phyloP scores from a whole-genome alignment of 2,113 vertebrate genomes.

The Pseudorasbora parva region DNA sequence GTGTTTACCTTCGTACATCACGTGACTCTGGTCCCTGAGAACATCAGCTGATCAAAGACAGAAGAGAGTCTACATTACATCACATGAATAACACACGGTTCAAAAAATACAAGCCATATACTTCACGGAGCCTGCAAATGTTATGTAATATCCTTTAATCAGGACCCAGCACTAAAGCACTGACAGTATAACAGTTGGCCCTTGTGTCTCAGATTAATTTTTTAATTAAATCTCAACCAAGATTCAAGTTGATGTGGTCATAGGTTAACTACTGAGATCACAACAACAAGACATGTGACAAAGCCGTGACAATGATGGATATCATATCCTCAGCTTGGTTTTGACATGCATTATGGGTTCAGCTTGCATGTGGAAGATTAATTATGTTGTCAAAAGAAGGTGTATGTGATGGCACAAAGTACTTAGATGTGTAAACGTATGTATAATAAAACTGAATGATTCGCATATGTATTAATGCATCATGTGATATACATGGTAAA shows the following conservation, averaged over 20 bases:
- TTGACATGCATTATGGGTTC: not conserved
- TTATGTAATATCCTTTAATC: not conserved
- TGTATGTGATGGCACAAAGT: not conserved
- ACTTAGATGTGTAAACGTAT: not conserved
- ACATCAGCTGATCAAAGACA: conserved; percentile 94
- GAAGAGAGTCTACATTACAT: conserved; percentile 44
- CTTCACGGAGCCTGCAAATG: not conserved
- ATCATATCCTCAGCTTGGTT: not conserved
- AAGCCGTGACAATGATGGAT: not conserved
- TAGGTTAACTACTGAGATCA: not conserved
- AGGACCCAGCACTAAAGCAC: too few relatives aligned
- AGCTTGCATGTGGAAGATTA: not conserved
- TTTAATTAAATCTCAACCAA: not conserved
- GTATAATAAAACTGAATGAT: not conserved
- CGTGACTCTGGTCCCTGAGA: conserved; percentile 99
- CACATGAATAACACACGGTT: conserved; percentile 5
- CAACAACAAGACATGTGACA: not conserved
- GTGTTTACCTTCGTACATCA: conserved; percentile 99
- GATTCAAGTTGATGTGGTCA: not conserved
- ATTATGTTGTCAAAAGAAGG: too few relatives aligned
- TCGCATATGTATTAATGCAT: not conserved
- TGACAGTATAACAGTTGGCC: not conserved
- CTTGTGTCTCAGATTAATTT: conserved; percentile 6
- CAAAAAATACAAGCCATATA: not conserved
- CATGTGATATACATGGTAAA: not conserved